phyloP scores from a whole-genome alignment of 1,140 invertebrate species.

The Eumaeus atala region DNA sequence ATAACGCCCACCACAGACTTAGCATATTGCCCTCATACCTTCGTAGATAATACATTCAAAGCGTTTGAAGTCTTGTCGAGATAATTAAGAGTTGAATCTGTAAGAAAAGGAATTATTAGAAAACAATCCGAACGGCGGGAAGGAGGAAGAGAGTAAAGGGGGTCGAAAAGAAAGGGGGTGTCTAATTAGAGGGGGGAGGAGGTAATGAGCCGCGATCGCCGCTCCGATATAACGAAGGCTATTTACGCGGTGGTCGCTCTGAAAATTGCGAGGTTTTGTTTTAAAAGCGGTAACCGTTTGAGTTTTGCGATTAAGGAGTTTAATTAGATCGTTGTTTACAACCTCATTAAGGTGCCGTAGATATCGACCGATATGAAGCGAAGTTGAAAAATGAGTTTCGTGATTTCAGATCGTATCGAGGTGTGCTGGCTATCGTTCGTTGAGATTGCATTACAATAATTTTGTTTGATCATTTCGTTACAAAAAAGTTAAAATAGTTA shows the following conservation, averaged over 20 bases:
- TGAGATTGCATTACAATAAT: no score
- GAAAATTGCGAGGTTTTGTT: slow-evolving; percentile 71
- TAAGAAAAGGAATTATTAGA: slow-evolving; percentile 65
- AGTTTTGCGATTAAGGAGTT: slow-evolving; percentile 74
- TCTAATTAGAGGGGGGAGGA: slow-evolving; percentile 66
- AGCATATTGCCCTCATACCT: no score
- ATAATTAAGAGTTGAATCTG: slow-evolving; percentile 54
- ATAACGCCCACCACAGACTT: no score
- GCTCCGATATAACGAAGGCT: slow-evolving; percentile 68
- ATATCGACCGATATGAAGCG: slow-evolving; percentile 67
- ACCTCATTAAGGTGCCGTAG: slow-evolving; percentile 66
- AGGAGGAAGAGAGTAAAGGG: slow-evolving; percentile 31
- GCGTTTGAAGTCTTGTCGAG: slow-evolving; percentile 5
- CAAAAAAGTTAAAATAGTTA: no score
- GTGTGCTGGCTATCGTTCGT: slow-evolving; percentile 17
- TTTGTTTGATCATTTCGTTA: no score
- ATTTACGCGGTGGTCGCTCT: slow-evolving; percentile 69
- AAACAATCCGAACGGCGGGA: slow-evolving; percentile 55
- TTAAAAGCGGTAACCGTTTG: slow-evolving; percentile 72
- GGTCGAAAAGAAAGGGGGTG: slow-evolving; percentile 51
- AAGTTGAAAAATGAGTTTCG: slow-evolving; percentile 68
- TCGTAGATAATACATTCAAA: no score
- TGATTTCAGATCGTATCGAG: slow-evolving; percentile 35
- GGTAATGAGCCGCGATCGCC: slow-evolving; percentile 72
- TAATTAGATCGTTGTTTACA: slow-evolving; percentile 73